Evolutionary conservation across 2,113 vertebrate genomes (phyloP), one percentile per base, ranked within the genome.

Genomic region (Pterocles gutturalis): DNA sequence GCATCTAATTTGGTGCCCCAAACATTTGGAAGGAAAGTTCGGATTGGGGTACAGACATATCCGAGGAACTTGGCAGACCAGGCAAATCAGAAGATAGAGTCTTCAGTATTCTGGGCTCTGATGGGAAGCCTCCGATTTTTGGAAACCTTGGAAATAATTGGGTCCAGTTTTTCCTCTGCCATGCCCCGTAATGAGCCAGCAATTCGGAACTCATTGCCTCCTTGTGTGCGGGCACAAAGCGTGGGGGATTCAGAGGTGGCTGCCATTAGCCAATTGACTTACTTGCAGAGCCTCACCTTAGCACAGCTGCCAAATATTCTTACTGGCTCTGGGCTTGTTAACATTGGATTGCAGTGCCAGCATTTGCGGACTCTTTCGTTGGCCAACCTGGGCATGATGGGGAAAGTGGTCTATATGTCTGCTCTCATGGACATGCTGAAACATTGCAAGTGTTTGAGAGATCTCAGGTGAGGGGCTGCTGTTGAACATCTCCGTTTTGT

Each of bases 111-210:
- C 84, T 97, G 98, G 95, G 98, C 97, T 25, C 97, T 99, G 60
- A 94, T 99, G 76, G 98, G 98, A 69, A 98, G 93, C 54, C 98
- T 99, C 60, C 97, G 98, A 1, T 97, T 98, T 70, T 96, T 99
- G 96, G 98, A 99, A 75, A 98, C 98, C 57, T 97, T 99, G 22
- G 99, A 99, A 97, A 73, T 99, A 70, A 99, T 99, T 0, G 99
- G 99, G 25, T 99, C 99, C 24, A 99, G 98, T 65, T 99, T 99
- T 70, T 98, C 99, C 38, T 99, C 99, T 0, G 98, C 98, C 33
- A 98, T 99, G 98, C 99, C 99, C 1, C 98, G 99, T 54, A 99
- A 99, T 0, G 99, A 99, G 97, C 99, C 99, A 0, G 99, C 99
- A 43, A 98, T 99, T 67, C 98, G 99, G 67, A 99, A 99, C 96